Evolutionary conservation across 2,888 invertebrate species (phyloP), one percentile per base, ranked within the genome.

Genomic region (Meiosimyza platycephala): DNA sequence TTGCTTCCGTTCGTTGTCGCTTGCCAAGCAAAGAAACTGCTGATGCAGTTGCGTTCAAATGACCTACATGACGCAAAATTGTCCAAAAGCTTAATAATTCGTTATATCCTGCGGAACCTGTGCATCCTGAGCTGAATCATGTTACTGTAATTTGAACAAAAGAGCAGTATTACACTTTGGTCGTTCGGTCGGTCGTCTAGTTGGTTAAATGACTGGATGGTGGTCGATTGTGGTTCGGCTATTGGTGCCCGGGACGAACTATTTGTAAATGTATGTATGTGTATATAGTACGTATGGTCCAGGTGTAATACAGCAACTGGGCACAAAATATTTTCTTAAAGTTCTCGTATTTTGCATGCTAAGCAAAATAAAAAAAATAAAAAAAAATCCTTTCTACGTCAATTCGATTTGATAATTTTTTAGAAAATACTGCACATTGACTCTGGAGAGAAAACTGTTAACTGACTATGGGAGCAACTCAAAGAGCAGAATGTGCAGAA

Each of bases 21-120:
- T 18, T 6, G 16, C 55, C n/a, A 55, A 16, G 16, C n/a, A 55
- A 55, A 16, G 40, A 9, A 2, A 2, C 22, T 65, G 57, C 51
- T 51, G 51, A 16, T 47, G 48, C 13, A 40, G 51, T 13, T 64
- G 64, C 16, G 18, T 18, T 64, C 18, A 51, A 55, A 7, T 33
- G 40, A 52, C 51, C 54, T 69, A 28, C 51, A 22, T 50, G 55
- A 55, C 57, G 62, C 51, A 51, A 75, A 77, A 78, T 78, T 76
- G 75, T 73, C 60, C 78, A 72, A 79, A 80, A 76, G 83, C 77
- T 82, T 81, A 81, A 82, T 83, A 83, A 83, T 83, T 82, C 78
- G 81, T 78, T 79, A 81, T 81, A 83, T 82, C 81, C 83, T 71
- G 82, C 75, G 78, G 28, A 80, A 77, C 78, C 79, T 75, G 81